Evolutionary conservation across 2,888 invertebrate genomes (phyloP).

Genomic region (Gisinianus flammeolus): DNA sequence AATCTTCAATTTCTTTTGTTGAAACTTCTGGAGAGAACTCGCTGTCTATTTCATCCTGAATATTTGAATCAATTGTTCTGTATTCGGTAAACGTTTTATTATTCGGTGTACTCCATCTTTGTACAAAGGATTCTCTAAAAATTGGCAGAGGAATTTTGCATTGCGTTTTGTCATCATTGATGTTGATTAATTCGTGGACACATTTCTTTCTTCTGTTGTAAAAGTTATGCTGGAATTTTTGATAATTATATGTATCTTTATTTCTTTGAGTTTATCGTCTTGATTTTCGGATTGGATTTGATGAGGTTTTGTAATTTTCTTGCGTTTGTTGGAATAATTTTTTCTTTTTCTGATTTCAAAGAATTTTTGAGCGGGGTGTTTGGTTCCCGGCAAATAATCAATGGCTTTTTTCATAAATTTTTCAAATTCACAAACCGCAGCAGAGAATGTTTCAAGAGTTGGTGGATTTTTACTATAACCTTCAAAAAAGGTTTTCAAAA

Average conservation of each 20-base stretch:
- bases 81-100: not conserved
- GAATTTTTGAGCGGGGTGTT: constrained; percentile 9
- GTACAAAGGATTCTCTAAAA: not conserved
- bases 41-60: not conserved
- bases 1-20: not conserved
- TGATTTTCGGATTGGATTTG: constrained; percentile 1
- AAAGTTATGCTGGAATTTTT: not conserved
- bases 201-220: not conserved
- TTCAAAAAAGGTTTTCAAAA: too few relatives aligned
- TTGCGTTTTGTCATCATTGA: not conserved
- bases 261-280: not conserved
- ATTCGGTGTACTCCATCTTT: not conserved
- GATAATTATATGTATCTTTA: not conserved
- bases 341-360: not conserved
- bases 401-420: not conserved
- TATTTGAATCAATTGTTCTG: not conserved
- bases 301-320: not conserved
- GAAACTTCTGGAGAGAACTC: not conserved
- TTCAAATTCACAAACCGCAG: not conserved
- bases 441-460: not conserved
- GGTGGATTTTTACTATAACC: not conserved
- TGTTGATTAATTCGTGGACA: not conserved
- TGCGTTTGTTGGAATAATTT: not conserved
- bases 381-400: not conserved
- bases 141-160: not conserved